Percentiles rank a stretch among this genome's conserved stretches.
These are phyloP conservation scores for Hecatera dysodea DNA, from an alignment of 2,888 invertebrate genomes.

Conservation along the genomic window DNA sequence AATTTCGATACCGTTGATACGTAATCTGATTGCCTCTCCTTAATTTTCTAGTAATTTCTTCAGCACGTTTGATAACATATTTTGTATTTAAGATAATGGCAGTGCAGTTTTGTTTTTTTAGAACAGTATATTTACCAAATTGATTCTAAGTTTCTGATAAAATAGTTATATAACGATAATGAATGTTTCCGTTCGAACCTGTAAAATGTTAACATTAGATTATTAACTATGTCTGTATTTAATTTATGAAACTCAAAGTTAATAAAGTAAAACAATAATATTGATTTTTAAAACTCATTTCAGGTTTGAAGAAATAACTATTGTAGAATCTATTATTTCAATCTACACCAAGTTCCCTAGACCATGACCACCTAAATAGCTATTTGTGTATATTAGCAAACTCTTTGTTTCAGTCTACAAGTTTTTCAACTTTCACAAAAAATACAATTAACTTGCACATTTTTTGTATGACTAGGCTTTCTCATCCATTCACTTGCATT, in stretches of 20 bases:
- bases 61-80: slow-evolving; percentile 1
- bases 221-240: not conserved
- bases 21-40: slow-evolving; percentile 27
- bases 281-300: not conserved
- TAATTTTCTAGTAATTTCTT: slow-evolving; percentile 16
- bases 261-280: not conserved
- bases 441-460: slow-evolving; percentile 49
- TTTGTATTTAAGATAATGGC: not conserved
- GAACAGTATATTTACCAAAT: not conserved
- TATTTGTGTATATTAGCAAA: slow-evolving; percentile 56
- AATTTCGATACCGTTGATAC: slow-evolving; percentile 34
- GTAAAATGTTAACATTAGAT: not conserved
- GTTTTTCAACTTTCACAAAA: slow-evolving; percentile 67
- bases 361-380: slow-evolving; percentile 57
- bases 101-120: not conserved
- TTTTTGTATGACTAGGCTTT: slow-evolving; percentile 59
- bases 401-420: slow-evolving; percentile 67
- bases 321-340: slow-evolving; percentile 12
- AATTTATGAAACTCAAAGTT: not conserved
- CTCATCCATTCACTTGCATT: slow-evolving; percentile 62
- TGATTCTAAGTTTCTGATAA: not conserved
- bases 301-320: not conserved
- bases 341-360: slow-evolving; percentile 45
- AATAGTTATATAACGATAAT: too few relatives aligned
- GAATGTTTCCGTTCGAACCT: too few relatives aligned